Conservation (phyloP, 2,888 invertebrate genomes). For the Tubulanus polymorphus region DNA sequence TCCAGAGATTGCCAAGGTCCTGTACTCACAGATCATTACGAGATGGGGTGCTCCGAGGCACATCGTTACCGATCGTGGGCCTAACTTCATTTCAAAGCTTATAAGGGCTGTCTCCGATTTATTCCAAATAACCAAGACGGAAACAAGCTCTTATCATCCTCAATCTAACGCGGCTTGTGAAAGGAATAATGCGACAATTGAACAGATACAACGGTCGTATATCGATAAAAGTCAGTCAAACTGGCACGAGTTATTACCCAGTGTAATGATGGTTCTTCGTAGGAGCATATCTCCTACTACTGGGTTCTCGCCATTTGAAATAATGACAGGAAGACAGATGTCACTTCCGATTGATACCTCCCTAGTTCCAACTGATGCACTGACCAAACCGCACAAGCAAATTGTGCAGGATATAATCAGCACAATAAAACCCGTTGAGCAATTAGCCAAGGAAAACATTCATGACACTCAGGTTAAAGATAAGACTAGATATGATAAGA, state of each 20-base stretch:
- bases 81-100: constrained; percentile 8
- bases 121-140: constrained; percentile 9
- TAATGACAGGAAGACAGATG: constrained; percentile 4
- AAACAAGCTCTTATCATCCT: constrained; percentile 14
- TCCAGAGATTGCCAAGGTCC: constrained; percentile 4
- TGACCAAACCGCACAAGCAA: neutral
- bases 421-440: too few relatives aligned
- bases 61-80: constrained; percentile 12
- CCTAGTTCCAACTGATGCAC: neutral
- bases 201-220: constrained; percentile 6
- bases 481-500: constrained; percentile 11
- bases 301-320: neutral
- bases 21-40: constrained; percentile 10
- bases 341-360: constrained; percentile 2
- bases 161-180: constrained; percentile 8
- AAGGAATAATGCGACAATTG: constrained; percentile 9
- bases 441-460: constrained; percentile 5
- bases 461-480: neutral
- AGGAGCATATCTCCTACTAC: constrained; percentile 3
- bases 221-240: constrained; percentile 2
- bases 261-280: constrained; percentile 9
- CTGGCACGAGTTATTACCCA: constrained; percentile 5
- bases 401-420: too few relatives aligned
- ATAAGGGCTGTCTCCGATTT: constrained; percentile 13
- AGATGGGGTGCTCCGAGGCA: constrained; percentile 11